These are phyloP conservation scores for Sclerurus mexicanus DNA, from an alignment of 2,113 vertebrate genomes.

Conservation along the genomic window DNA sequence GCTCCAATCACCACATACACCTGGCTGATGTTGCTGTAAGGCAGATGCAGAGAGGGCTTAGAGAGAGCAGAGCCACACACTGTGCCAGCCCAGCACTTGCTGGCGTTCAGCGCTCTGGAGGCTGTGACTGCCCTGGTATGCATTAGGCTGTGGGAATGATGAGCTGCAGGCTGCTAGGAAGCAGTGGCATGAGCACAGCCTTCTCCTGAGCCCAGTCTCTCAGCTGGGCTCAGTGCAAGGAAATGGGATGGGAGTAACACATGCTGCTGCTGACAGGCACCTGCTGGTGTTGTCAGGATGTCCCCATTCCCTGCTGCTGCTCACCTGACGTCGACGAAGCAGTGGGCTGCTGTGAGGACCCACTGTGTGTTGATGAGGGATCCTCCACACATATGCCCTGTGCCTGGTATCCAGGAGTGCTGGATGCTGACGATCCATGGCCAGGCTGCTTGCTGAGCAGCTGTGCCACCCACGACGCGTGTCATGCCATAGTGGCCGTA, in stretches of 20 bases:
- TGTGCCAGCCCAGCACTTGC: neutral
- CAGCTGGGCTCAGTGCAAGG: neutral
- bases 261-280: neutral
- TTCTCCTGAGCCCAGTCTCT: neutral
- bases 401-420: neutral
- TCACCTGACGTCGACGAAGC: neutral
- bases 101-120: neutral
- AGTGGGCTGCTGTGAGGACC: conserved; percentile 36
- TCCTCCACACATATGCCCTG: neutral
- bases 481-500: fast-evolving
- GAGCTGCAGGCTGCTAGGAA: neutral
- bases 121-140: fast-evolving
- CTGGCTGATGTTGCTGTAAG: neutral
- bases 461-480: neutral
- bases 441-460: neutral
- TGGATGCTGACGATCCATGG: conserved; percentile 21
- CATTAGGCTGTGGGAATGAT: neutral
- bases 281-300: fast-evolving
- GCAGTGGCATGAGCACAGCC: fast-evolving
- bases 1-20: neutral
- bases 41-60: neutral
- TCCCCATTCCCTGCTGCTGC: neutral
- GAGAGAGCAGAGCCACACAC: neutral
- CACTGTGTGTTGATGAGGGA: neutral
- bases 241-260: neutral